Evolutionary conservation across 53 echinoderm and acorn worm genomes (phyloP).

Genomic region (Astropecten irregularis): DNA sequence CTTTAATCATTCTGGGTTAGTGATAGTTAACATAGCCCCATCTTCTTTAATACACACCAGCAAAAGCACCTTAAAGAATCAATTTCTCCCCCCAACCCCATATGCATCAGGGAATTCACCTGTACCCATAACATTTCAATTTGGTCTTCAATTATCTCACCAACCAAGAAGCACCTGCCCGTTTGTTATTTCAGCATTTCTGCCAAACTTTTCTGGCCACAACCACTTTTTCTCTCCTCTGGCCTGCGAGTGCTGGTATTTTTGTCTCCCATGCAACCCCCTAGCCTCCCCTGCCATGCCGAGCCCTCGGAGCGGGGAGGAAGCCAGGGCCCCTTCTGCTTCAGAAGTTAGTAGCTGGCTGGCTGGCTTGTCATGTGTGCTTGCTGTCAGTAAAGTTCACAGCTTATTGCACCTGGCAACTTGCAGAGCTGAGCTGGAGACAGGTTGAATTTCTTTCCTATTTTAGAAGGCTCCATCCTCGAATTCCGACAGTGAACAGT

Average conservation of each 20-base stretch:
- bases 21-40: no score
- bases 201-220: constrained; percentile 4
- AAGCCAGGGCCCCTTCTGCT: no score
- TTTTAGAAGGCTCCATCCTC: constrained; percentile 10
- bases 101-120: constrained; percentile 51
- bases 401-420: constrained; percentile 47
- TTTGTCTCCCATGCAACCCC: background rate
- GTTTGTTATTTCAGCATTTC: constrained; percentile 58
- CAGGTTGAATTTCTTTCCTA: constrained; percentile 18
- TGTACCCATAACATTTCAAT: constrained; percentile 53
- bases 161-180: constrained; percentile 48
- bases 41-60: no score
- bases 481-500: constrained; percentile 3
- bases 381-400: constrained; percentile 19
- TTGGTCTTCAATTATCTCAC: constrained; percentile 53
- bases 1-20: no score
- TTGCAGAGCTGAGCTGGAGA: constrained; percentile 2
- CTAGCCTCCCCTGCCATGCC: background rate
- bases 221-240: constrained; percentile 15
- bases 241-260: constrained; percentile 49
- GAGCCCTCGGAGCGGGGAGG: no score
- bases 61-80: constrained; percentile 26
- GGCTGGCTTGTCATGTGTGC: constrained; percentile 34
- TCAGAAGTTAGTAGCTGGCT: background rate
- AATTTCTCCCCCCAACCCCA: constrained; percentile 37